Conservation (phyloP, 2,797 vertebrate genomes). For the Danio albolineatus region DNA sequence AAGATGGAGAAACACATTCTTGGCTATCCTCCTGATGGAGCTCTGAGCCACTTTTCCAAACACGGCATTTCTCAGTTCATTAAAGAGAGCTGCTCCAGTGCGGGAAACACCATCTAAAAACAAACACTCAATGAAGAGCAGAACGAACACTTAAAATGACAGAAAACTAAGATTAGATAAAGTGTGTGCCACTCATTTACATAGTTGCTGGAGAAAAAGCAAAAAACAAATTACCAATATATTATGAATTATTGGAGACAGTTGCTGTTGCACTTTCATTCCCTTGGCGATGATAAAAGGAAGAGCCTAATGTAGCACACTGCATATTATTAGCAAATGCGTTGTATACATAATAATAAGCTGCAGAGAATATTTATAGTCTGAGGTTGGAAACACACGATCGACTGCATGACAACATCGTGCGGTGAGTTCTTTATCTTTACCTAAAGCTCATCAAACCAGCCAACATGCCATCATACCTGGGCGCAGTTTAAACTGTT, state of each 20-base stretch:
- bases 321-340: neutral
- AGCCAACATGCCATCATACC: conserved; percentile 7
- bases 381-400: neutral
- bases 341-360: conserved; percentile 1
- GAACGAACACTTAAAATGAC: neutral
- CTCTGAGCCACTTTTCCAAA: conserved; percentile 98
- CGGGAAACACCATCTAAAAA: conserved; percentile 89
- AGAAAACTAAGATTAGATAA: neutral
- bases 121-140: neutral
- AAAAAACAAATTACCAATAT: neutral
- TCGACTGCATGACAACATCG: neutral
- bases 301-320: neutral
- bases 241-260: conserved; percentile 2
- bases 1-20: conserved; percentile 96
- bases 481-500: neutral
- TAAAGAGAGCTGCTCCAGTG: conserved; percentile 90
- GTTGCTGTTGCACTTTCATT: neutral
- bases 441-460: conserved; percentile 18
- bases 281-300: neutral
- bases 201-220: neutral
- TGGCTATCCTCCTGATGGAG: conserved; percentile 96
- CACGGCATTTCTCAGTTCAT: conserved; percentile 94
- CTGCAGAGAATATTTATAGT: neutral
- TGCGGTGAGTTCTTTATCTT: neutral
- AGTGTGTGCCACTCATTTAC: neutral